Conservation (phyloP, 2,888 invertebrate genomes). For the Apodemia hepburni region DNA sequence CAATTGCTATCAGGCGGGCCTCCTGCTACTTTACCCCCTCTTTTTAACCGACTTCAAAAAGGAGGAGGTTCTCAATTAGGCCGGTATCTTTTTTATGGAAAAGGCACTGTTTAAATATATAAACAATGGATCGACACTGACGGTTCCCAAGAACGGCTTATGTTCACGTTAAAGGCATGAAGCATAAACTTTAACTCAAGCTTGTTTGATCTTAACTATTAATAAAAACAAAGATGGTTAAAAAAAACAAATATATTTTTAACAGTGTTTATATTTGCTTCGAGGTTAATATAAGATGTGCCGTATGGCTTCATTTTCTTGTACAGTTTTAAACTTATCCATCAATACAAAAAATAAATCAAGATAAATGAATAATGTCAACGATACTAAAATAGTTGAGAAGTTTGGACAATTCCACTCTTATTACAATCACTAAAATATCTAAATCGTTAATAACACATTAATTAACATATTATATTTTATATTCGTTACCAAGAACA, state of each 20-base stretch:
- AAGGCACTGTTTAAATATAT: too few species aligned
- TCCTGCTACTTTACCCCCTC: too few species aligned
- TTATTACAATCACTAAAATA: conserved; percentile 56
- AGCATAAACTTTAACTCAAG: neutral
- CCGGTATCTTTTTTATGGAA: too few species aligned
- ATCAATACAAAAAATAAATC: conserved; percentile 5
- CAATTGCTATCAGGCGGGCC: too few species aligned
- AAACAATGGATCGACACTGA: too few species aligned
- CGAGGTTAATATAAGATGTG: conserved; percentile 73
- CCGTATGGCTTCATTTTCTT: conserved; percentile 61
- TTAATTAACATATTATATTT: conserved; percentile 52
- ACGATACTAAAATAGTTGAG: conserved; percentile 21
- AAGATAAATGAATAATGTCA: conserved; percentile 5
- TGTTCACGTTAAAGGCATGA: neutral
- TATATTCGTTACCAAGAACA: conserved; percentile 51
- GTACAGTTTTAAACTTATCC: conserved; percentile 30
- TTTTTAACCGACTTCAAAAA: too few species aligned
- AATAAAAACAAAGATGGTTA: neutral
- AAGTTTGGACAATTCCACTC: conserved; percentile 27
- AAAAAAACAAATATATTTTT: conserved; percentile 53
- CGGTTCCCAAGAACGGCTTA: neutral
- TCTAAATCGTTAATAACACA: conserved; percentile 68
- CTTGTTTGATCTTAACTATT: neutral
- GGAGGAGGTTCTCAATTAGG: too few species aligned
- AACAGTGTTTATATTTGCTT: conserved; percentile 78